Conservation (phyloP, 2,113 vertebrate genomes). For the Orientallactaga bullata region DNA sequence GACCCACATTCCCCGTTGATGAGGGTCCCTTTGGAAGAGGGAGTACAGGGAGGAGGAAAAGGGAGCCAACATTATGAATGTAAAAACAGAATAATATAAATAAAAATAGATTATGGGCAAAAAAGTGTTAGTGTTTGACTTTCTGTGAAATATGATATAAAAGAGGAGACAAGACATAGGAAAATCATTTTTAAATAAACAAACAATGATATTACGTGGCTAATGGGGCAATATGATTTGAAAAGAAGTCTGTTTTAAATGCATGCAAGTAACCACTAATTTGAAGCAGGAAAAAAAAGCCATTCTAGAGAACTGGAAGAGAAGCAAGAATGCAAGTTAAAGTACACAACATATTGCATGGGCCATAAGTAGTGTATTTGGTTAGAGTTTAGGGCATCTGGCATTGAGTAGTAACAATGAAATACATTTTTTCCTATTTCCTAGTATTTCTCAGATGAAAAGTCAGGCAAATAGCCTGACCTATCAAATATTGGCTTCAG, state of each 20-base stretch:
- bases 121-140: background rate
- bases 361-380: background rate
- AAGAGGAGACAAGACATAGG: background rate
- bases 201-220: background rate
- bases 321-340: background rate
- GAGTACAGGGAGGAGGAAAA: no score
- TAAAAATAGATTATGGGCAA: no score
- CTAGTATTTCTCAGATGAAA: background rate
- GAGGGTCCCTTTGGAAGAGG: no score
- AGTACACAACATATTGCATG: background rate
- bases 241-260: slow-evolving; percentile 15
- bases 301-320: background rate
- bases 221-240: slow-evolving; percentile 10
- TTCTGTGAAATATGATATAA: slow-evolving; percentile 12
- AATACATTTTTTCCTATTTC: background rate
- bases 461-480: background rate
- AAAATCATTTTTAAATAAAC: background rate
- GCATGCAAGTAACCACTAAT: background rate
- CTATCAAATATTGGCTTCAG: background rate
- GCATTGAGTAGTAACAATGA: background rate
- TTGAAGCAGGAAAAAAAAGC: background rate
- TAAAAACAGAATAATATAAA: no score
- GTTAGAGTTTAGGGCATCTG: background rate
- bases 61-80: no score
- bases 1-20: no score